Percentiles rank a stretch among this genome's conserved stretches.
These are phyloP conservation scores for Scaptomyza caliginosa DNA, from an alignment of 2,888 invertebrate genomes.

Conservation along the genomic window DNA sequence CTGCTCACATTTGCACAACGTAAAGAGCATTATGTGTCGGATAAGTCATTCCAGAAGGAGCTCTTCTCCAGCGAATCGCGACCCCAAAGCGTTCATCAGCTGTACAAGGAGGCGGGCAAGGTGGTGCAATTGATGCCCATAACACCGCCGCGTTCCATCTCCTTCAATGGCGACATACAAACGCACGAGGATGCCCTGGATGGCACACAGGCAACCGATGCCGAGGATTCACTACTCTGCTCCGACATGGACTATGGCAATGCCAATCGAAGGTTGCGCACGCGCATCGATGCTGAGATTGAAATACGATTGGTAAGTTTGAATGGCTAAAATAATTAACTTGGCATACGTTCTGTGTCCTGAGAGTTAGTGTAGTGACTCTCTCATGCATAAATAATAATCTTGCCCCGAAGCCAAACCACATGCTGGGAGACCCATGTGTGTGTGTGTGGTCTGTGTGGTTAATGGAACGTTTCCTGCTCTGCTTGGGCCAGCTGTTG, in stretches of 20 bases:
- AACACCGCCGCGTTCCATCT: constrained; percentile 63
- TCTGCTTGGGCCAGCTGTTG: constrained; percentile 69
- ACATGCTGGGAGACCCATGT: constrained; percentile 49
- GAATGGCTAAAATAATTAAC: no score
- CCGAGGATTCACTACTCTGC: constrained; percentile 88
- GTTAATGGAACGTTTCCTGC: constrained; percentile 46
- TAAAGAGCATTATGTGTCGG: constrained; percentile 90
- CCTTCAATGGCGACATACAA: constrained; percentile 66
- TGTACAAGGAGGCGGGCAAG: constrained; percentile 91
- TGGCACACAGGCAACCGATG: constrained; percentile 27
- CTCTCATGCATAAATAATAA: constrained; percentile 68
- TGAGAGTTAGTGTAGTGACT: constrained; percentile 22
- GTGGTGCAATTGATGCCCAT: constrained; percentile 74
- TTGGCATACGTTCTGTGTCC: no score
- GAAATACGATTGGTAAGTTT: constrained; percentile 93
- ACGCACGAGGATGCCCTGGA: constrained; percentile 58
- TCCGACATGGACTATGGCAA: constrained; percentile 90
- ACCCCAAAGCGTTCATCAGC: constrained; percentile 89
- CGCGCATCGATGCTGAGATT: constrained; percentile 91
- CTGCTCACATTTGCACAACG: constrained; percentile 93
- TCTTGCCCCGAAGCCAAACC: constrained; percentile 10
- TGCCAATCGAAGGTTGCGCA: constrained; percentile 88
- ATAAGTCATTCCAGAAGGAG: constrained; percentile 88
- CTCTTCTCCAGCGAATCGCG: constrained; percentile 91
- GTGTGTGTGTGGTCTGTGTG: constrained; percentile 74